Conservation (phyloP, 2,113 vertebrate genomes). For the Cygnus atratus region DNA sequence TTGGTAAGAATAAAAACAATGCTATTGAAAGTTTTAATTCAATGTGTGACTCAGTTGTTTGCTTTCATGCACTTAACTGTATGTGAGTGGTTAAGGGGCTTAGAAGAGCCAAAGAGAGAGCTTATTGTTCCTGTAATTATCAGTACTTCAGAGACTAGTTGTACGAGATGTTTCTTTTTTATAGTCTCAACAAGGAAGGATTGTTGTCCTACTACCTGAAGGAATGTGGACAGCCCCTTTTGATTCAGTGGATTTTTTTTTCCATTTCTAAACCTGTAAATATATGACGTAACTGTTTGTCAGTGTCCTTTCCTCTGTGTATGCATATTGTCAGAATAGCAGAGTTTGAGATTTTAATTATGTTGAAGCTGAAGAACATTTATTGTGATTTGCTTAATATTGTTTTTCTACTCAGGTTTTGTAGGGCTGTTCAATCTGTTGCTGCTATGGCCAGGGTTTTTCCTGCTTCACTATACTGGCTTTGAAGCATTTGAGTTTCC, state of each 20-base stretch:
- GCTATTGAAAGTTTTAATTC: background rate
- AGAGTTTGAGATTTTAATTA: background rate
- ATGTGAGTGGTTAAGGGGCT: background rate
- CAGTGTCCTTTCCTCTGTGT: background rate
- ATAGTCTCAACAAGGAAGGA: background rate
- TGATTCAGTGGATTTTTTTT: background rate
- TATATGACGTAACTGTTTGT: background rate
- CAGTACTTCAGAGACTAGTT: background rate
- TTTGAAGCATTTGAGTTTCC: constrained; percentile 95
- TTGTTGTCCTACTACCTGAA: background rate
- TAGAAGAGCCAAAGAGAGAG: background rate
- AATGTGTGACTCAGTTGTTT: background rate
- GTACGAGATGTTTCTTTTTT: background rate
- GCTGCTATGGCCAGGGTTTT: constrained; percentile 96
- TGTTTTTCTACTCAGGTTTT: constrained; percentile 81
- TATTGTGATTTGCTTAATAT: background rate
- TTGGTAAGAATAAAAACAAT: constrained; percentile 81
- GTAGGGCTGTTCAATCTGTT: constrained; percentile 96
- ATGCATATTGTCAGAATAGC: background rate
- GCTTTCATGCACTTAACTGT: background rate
- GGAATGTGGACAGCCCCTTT: background rate
- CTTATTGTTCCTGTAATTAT: background rate
- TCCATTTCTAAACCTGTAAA: background rate
- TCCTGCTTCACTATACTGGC: constrained; percentile 93
- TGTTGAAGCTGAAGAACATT: background rate